phyloP scores from a whole-genome alignment of 2,113 vertebrate species.

The Trogon surrucura region DNA sequence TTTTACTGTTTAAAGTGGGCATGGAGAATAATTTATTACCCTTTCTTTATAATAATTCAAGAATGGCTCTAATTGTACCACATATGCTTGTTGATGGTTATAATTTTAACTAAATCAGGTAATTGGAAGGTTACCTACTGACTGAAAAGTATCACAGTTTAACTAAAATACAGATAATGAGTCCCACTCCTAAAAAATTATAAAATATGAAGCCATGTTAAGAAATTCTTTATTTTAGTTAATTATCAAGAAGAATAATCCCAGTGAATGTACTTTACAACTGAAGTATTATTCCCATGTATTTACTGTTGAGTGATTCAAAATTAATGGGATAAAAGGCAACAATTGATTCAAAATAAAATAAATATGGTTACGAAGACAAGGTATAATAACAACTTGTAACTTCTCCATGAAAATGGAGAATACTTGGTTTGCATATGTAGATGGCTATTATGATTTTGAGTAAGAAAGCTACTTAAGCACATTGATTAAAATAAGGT shows the following conservation, averaged over 20 bases:
- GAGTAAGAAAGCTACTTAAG: not conserved
- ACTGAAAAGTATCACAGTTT: slow-evolving; percentile 12
- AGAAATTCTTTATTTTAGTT: not conserved
- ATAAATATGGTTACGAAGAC: not conserved
- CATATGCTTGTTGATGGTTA: not conserved
- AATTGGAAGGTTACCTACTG: slow-evolving; percentile 19
- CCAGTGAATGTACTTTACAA: not conserved
- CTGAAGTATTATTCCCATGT: not conserved
- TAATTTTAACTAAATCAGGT: slow-evolving; percentile 33
- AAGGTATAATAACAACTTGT: not conserved
- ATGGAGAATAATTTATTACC: not conserved
- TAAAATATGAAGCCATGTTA: not conserved
- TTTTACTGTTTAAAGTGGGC: not conserved
- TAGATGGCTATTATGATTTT: not conserved
- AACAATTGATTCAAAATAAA: not conserved
- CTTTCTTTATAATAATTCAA: not conserved
- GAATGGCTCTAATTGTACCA: not conserved
- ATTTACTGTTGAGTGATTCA: not conserved
- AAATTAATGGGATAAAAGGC: not conserved
- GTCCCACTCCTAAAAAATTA: not conserved
- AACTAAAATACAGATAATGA: slow-evolving; percentile 19
- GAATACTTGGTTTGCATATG: not conserved
- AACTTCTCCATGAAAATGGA: not conserved
- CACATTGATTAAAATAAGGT: not conserved
- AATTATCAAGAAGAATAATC: not conserved